Evolutionary conservation across 2,888 invertebrate genomes (phyloP), one percentile per base, ranked within the genome.

Genomic region (Steinernema carpocapsae): DNA sequence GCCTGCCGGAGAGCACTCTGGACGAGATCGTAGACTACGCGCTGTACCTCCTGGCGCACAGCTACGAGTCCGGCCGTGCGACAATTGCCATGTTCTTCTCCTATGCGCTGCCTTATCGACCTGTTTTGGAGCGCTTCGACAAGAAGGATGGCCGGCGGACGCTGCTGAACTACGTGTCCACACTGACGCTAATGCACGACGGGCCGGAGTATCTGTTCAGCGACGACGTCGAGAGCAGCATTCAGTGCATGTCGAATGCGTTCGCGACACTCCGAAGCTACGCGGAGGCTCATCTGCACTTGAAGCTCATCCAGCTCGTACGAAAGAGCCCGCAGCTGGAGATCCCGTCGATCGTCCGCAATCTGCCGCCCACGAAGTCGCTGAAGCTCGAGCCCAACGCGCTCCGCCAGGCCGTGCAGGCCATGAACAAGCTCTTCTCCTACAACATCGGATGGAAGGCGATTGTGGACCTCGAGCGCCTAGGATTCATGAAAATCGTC

Each of bases 71-170:
- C 0, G 96, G 96, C n/a, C 91, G 95, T 76, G 95, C 96, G 86
- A 95, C 97, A 89, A 95, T 96, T 1, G 94, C 95, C 32, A 95
- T 97, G 95, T 99, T 99, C 90, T 96, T 99, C 88, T 94, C 94
- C 0, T 91, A 95, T 71, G 93, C 94, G 7, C 96, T 97, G 89
- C 93, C 94, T 82, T 97, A 96, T 88, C 91, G 93, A 83, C 92
- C 94, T 0, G 94, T 99, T 85, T 90, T 97, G 10, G 94, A 95
- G 83, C 93, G 95, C 88, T 99, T 99, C 87, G 97, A 99, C 88
- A 91, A 89, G n/a, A 92, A 94, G 89, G 97, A 97, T 89, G 97
- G 97, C 0, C 90, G 97, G 3, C 90, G 97, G 17, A 94, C 94
- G 88, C 90, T 99, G 0, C 94, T 94, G 89, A 99, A 99, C 90